Evolutionary conservation across 2,113 vertebrate species (phyloP).

Genomic region (Raja brachyura): DNA sequence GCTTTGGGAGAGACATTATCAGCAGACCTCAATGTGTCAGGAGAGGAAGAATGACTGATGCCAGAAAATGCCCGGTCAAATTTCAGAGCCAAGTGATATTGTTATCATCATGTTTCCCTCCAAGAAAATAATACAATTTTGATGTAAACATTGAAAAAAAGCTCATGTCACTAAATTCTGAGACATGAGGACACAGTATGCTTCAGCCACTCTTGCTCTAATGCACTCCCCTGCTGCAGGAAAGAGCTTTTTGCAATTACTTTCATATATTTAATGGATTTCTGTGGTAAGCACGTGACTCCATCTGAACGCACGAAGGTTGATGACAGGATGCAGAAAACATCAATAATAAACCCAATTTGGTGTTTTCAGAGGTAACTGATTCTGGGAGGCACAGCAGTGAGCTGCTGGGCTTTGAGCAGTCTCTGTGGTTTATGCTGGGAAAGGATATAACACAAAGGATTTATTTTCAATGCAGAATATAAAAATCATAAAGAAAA

Average conservation of each 20-base stretch:
- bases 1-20: too few species aligned
- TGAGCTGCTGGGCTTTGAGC: background rate
- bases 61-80: too few species aligned
- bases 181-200: background rate
- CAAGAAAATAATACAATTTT: too few species aligned
- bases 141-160: too few species aligned
- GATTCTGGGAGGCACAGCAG: background rate
- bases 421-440: background rate
- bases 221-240: background rate
- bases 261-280: slow-evolving; percentile 11
- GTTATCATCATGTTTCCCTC: too few species aligned
- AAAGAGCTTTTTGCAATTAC: slow-evolving; percentile 12
- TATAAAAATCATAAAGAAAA: background rate
- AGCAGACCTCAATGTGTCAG: too few species aligned
- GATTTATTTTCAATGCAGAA: background rate
- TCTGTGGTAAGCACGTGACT: background rate
- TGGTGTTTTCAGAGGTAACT: background rate
- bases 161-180: too few species aligned
- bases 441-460: background rate
- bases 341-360: background rate
- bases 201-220: background rate
- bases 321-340: background rate
- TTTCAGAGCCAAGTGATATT: too few species aligned
- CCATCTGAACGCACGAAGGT: background rate
- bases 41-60: too few species aligned